phyloP scores from a whole-genome alignment of 2,797 vertebrate species.

The Sarcoramphus papa region DNA sequence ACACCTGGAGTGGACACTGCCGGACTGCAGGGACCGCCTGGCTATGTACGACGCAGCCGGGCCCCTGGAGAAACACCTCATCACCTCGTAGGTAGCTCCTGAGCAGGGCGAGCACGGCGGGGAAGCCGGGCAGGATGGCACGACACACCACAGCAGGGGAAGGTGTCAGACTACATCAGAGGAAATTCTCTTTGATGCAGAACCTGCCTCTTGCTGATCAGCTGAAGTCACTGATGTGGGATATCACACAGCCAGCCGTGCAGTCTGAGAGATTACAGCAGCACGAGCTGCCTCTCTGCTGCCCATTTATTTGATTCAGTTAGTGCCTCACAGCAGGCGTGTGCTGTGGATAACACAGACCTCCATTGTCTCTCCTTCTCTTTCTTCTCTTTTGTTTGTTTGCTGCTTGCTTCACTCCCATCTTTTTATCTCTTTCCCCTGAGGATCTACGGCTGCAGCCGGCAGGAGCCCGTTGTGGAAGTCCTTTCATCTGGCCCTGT shows the following conservation, averaged over 20 bases:
- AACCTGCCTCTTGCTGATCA: neutral
- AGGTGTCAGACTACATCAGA: constrained; percentile 9
- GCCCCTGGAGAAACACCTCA: constrained; percentile 80
- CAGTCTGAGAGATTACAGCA: neutral
- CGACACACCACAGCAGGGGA: neutral
- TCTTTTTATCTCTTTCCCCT: neutral
- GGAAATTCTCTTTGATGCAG: constrained; percentile 27
- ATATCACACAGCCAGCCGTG: neutral
- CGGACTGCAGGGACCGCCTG: constrained; percentile 87
- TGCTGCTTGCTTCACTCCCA: neutral
- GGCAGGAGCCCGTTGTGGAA: constrained; percentile 80
- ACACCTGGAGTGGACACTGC: constrained; percentile 83
- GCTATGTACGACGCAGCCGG: constrained; percentile 81
- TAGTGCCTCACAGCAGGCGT: neutral
- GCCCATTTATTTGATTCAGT: neutral
- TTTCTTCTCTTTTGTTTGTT: neutral
- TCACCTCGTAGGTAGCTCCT: constrained; percentile 86
- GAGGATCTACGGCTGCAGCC: constrained; percentile 89
- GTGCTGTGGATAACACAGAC: neutral
- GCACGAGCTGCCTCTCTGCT: neutral
- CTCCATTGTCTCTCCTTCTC: neutral
- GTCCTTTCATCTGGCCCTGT: constrained; percentile 84
- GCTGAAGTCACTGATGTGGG: constrained; percentile 9
- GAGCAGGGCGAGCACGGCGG: accelerated
- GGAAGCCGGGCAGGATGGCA: neutral